Conservation (phyloP, 2,888 invertebrate genomes). For the Timema podura region DNA sequence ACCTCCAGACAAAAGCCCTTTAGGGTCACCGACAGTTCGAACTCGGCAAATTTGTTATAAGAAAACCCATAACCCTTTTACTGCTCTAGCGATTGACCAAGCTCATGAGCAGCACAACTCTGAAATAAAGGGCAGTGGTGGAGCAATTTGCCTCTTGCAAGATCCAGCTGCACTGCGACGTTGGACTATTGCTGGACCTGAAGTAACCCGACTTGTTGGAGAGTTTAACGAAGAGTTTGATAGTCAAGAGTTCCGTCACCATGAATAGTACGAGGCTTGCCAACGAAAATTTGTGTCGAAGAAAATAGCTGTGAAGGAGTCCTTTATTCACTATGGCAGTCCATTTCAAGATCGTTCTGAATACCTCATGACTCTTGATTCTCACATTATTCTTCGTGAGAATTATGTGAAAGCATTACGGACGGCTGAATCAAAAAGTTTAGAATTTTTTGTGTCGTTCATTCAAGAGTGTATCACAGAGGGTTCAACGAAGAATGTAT, state of each 20-base stretch:
- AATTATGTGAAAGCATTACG: background rate
- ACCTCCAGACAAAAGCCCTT: background rate
- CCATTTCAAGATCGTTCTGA: background rate
- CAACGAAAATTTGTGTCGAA: background rate
- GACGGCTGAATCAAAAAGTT: conserved; percentile 4
- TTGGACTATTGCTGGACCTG: background rate
- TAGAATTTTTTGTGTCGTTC: background rate
- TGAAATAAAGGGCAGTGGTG: background rate
- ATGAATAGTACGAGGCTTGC: background rate
- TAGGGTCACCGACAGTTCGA: background rate
- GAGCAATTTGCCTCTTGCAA: background rate
- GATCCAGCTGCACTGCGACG: background rate
- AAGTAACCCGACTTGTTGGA: background rate
- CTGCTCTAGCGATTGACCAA: background rate
- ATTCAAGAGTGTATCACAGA: background rate
- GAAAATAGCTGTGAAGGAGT: background rate
- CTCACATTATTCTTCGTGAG: background rate
- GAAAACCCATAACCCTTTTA: background rate
- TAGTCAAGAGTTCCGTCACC: background rate
- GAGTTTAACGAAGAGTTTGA: background rate
- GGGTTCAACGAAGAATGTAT: background rate
- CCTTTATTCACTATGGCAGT: background rate
- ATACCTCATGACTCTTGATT: conserved; percentile 6
- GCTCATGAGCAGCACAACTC: background rate
- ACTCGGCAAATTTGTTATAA: background rate